phyloP scores from a whole-genome alignment of 2,888 invertebrate species.

The Microchrysa polita region DNA sequence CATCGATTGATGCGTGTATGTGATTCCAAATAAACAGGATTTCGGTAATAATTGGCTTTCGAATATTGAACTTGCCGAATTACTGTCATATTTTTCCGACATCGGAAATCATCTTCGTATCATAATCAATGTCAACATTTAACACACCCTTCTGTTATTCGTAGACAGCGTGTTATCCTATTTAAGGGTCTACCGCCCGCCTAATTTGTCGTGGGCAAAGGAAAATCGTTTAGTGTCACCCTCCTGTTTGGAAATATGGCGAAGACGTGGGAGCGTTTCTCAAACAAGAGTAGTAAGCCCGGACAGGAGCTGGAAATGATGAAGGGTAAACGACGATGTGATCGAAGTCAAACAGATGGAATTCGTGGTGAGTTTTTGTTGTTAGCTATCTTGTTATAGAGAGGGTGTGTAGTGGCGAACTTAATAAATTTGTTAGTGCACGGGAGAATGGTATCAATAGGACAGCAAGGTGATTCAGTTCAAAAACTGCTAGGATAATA shows the following conservation, averaged over 20 bases:
- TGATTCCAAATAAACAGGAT: constrained; percentile 40
- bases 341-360: constrained; percentile 44
- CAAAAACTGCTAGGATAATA: no score
- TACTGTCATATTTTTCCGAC: constrained; percentile 42
- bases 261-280: constrained; percentile 30
- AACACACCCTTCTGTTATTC: constrained; percentile 46
- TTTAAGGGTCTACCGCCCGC: constrained; percentile 45
- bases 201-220: constrained; percentile 38
- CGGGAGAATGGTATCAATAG: neutral
- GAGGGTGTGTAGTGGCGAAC: constrained; percentile 1
- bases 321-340: constrained; percentile 36
- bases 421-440: neutral
- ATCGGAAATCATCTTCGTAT: constrained; percentile 48
- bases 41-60: constrained; percentile 48
- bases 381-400: no score
- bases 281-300: neutral
- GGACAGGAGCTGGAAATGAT: neutral
- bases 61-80: constrained; percentile 29
- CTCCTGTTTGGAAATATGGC: neutral
- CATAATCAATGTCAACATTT: constrained; percentile 51
- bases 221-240: constrained; percentile 27
- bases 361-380: constrained; percentile 32
- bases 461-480: no score
- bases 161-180: constrained; percentile 48
- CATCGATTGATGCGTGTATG: neutral